Base-by-base conservation (phyloP, 1,140 invertebrate species). In the Scaptodrosophila lebanonensis region DNA sequence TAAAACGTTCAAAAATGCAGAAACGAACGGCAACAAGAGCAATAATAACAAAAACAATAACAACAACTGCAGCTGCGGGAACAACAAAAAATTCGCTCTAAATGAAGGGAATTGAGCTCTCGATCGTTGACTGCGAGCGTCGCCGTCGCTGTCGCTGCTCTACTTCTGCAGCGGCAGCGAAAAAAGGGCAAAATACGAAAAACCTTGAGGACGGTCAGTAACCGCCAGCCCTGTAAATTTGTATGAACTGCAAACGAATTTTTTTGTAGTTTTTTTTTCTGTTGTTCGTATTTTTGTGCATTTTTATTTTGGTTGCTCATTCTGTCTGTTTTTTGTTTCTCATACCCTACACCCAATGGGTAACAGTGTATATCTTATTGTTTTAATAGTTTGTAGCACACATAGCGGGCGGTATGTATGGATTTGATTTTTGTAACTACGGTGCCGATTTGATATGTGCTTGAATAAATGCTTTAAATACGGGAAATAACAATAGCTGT, bases 161-260 rank as follows among this genome's bases (percentile, higher is more conserved):
- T n/a, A n/a, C n/a, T n/a, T n/a, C n/a, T n/a, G n/a, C n/a, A n/a
- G n/a, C n/a, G 9, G 32, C 32, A 33, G 9, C 35, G 69, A 52
- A 61, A 57, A 82, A 82, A 83, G 75, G 75, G 75, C 75, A 82
- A 82, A 82, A 82, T 82, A 83, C 76, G 76, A 85, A 85, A 85
- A 85, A 85, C 83, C 83, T 85, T 85, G 83, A 85, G 83, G 83
- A 85, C 83, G 83, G 83, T 85, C 83, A 85, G 83, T 85, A 83
- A 85, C 75, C 73, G 73, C 70, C 83, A 83, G 75, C 65, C 69
- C 69, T 82, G 75, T 82, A 82, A 82, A 79, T 79, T 82, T 82
- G 75, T 82, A 82, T 82, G 75, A 82, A 66, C 70, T 69, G 66
- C 61, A 65, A 79, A 66, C 62, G 65, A 84, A 75, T 69, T 49